Evolutionary conservation across 2,797 vertebrate species (phyloP), one percentile per base, ranked within the genome.

Genomic region (Sebastes steindachneri): DNA sequence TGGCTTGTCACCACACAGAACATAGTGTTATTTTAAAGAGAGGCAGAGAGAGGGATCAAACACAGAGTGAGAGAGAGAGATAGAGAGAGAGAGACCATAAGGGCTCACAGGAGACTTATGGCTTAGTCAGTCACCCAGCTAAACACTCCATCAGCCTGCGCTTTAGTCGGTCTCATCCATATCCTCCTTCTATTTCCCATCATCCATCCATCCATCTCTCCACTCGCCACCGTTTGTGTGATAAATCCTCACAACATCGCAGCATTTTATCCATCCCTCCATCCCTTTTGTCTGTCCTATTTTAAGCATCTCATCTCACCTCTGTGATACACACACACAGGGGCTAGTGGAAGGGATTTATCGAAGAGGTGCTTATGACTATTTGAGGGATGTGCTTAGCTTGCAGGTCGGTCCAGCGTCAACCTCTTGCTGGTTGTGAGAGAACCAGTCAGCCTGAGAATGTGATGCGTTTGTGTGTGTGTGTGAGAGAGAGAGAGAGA

Each of bases 71-170:
- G 60, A 59, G 75, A 78, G 75, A n/a, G 59, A 64, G 41, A 58
- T 29, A 31, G 58, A 86, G 79, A 80, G 75, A 79, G 86, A 31
- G 85, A 75, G 90, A 82, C 88, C 64, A 81, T 54, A 85, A 85
- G 75, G 70, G 82, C 89, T 92, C 90, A 83, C 75, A 51, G 79
- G 87, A 94, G 94, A 95, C 91, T 95, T 96, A 96, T 92, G 92
- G 93, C 79, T 93, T 91, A 95, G 93, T 95, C 94, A 92, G 92
- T 95, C 93, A 95, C 90, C 88, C 89, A 86, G 86, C 91, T 79
- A 85, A 94, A 93, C 94, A 93, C 91, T 96, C 92, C 93, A 94
- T 95, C 95, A 95, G 91, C 80, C 84, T 64, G 77, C 67, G 87
- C 88, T 92, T 93, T 88, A 92, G 81, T 85, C 84, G 54, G 79